Percentiles rank a stretch among this genome's conserved stretches.
Conservation (phyloP, 2,113 vertebrate genomes). For the Dromaius novaehollandiae region DNA sequence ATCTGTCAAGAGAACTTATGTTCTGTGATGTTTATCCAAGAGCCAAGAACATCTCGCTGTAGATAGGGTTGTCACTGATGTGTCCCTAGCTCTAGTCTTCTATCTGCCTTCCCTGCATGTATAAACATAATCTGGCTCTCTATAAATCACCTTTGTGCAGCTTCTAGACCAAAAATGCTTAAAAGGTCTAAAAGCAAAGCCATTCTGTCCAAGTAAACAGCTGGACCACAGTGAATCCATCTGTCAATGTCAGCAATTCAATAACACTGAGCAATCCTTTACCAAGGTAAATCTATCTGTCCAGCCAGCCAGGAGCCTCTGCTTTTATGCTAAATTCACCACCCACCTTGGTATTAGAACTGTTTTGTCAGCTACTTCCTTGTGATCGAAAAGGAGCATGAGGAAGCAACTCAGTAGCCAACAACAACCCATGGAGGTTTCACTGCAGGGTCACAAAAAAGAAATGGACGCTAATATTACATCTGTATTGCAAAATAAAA, state of each 20-base stretch:
- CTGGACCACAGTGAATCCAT: conserved; percentile 22
- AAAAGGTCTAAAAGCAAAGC: conserved; percentile 2
- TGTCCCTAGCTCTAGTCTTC: neutral
- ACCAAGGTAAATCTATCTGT: neutral
- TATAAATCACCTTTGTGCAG: neutral
- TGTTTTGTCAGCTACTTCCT: neutral
- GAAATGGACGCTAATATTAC: neutral
- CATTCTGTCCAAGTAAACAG: neutral
- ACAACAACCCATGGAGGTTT: neutral
- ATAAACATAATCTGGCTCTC: neutral
- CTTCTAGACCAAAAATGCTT: neutral
- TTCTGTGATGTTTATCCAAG: neutral
- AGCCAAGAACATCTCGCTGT: neutral
- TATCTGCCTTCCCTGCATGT: neutral
- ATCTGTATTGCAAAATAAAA: neutral
- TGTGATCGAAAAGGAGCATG: neutral
- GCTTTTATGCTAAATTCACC: neutral
- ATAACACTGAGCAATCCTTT: neutral
- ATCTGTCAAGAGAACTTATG: neutral
- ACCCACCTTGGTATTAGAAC: neutral
- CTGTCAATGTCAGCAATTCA: neutral
- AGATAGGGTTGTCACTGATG: neutral
- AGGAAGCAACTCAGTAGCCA: neutral
- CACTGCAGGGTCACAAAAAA: neutral
- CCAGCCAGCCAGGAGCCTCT: neutral